Base-by-base conservation (phyloP, 2,797 vertebrate genomes). In the Anolis apletophallus region DNA sequence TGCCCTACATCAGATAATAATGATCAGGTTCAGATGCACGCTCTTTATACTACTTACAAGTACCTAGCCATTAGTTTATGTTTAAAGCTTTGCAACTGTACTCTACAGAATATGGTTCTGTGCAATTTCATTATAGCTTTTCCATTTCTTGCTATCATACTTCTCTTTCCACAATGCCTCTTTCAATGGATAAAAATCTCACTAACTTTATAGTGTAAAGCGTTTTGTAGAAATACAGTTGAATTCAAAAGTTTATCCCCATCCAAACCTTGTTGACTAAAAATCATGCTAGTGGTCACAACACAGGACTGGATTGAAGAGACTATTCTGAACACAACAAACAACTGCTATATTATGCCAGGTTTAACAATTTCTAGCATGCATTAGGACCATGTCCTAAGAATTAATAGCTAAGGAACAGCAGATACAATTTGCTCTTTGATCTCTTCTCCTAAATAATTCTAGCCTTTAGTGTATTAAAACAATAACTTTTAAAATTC, bases 151-250 rank as follows among this genome's bases (percentile, higher is more conserved):
- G 14, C 36, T 14, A 23, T 59, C n/a, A 57, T 55, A 59, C 7
- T 40, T 64, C 19, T 34, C 71, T 74, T 67, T 73, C 71, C 21
- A 64, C 29, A 50, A 64, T 5, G 16, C 46, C 14, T 13, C 32
- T 59, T 59, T 73, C 40, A 80, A 80, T 34, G 67, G 74, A 81
- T n/a, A 85, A 12, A 86, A 74, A 12, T 7, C 55, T 34, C 26
- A 52, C 11, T 10, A 57, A 55, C 3, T 32, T 57, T 59, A 50
- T 36, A 40, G 6, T 68, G 1, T 16, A 46, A 13, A 69, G 1
- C 13, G 32, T 50, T 81, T 67, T 36, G n/a, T 61, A 23, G 26
- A 83, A 54, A 71, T 40, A 32, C 16, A 46, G 50, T 29, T 69
- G 57, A 11, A 55, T 64, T 71, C 57, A 57, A 76, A n/a, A 14